Evolutionary conservation across 2,113 vertebrate genomes (phyloP), one percentile per base, ranked within the genome.

Genomic region (Pteronura brasiliensis): DNA sequence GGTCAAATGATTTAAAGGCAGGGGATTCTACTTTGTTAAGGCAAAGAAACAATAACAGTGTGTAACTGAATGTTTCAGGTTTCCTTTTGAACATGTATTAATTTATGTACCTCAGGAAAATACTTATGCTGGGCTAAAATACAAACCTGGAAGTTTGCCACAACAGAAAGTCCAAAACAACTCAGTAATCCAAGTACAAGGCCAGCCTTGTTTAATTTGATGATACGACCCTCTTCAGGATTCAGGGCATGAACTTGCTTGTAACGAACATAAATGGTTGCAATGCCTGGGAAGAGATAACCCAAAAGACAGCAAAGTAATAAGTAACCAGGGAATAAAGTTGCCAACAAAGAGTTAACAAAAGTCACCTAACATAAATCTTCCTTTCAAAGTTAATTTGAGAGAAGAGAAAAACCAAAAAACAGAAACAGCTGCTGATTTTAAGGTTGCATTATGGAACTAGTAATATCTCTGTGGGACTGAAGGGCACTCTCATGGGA

Each of bases 101-200:
- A 72, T 36, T 61, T 61, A 81, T 18, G 44, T 27, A 72, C n/a
- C 69, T 87, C 4, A 80, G 81, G 61, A 90, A 96, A 96, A 96
- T 74, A 96, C 2, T 55, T 57, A n/a, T 29, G 57, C 47, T 91
- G 52, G 36, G 11, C 52, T 34, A 29, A 93, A 97, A 96, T 69
- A 98, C 99, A 96, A 96, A 99, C 99, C 99, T 99, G 99, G 98
- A 99, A 99, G 98, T 99, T 99, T 14, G 99, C 99, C 93, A 99
- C 99, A 57, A 99, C 95, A 42, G 99, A 99, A 99, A 99, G 99
- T 89, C 99, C 99, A 36, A 99, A 98, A 93, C 99, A 99, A 98
- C 99, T 99, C 93, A 98, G 96, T 81, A 98, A 65, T 77, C 99
- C 99, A 0, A 99, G 98, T 0, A 90, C 39, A n/a, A 99, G 98